Conservation (phyloP, 1,140 invertebrate genomes). For the Atta colombica region DNA sequence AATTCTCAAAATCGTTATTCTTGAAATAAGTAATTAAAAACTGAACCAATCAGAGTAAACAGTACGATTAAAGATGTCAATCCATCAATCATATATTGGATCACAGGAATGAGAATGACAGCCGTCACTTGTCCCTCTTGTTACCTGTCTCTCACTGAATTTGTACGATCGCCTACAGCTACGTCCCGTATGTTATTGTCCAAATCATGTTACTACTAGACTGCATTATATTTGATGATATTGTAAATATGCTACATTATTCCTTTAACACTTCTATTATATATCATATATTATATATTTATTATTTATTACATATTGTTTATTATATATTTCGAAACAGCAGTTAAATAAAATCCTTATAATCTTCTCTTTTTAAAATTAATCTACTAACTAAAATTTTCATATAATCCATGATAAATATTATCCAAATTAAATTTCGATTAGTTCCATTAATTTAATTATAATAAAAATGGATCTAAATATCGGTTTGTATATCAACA, state of each 20-base stretch:
- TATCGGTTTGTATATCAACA: not conserved
- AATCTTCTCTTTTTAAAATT: not conserved
- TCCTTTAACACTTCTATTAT: not conserved
- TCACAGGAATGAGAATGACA: constrained; percentile 39
- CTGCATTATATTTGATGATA: not conserved
- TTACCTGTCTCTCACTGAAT: constrained; percentile 28
- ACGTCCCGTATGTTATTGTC: not conserved
- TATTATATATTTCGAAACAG: too few species aligned
- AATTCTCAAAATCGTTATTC: not conserved
- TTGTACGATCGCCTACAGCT: not conserved
- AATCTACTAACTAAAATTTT: not conserved
- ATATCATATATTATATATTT: too few species aligned
- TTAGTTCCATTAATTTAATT: constrained; percentile 33
- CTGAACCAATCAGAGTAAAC: constrained; percentile 19
- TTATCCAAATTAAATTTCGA: constrained; percentile 30
- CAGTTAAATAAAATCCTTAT: constrained; percentile 35
- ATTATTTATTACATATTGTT: too few species aligned
- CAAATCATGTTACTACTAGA: not conserved
- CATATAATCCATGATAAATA: not conserved
- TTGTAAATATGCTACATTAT: not conserved
- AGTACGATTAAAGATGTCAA: constrained; percentile 33
- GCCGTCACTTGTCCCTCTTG: not conserved
- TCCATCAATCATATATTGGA: constrained; percentile 36
- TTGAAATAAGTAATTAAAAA: constrained; percentile 19
- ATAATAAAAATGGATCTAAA: not conserved